Percentiles rank a stretch among this genome's conserved stretches.
These are phyloP conservation scores for Gonocerus acuteangulatus DNA, from an alignment of 2,888 invertebrate genomes.

Conservation along the genomic window DNA sequence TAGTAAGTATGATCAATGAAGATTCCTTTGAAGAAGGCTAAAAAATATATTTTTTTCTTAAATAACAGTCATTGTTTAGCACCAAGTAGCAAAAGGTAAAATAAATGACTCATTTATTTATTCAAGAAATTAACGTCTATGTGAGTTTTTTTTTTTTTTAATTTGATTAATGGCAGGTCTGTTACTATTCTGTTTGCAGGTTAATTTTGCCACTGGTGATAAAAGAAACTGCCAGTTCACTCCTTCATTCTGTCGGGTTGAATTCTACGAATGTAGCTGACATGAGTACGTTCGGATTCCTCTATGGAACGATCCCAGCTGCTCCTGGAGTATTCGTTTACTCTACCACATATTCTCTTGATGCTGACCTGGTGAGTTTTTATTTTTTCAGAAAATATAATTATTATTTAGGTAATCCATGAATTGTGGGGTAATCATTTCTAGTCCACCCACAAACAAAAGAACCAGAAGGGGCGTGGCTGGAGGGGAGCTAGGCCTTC, in stretches of 20 bases:
- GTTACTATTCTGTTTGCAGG: slow-evolving; percentile 46
- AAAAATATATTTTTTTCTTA: no score
- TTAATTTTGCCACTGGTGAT: slow-evolving; percentile 76
- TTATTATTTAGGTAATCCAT: background rate
- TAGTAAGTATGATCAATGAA: no score
- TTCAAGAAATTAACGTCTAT: no score
- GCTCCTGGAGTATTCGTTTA: slow-evolving; percentile 95
- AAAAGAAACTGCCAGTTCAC: slow-evolving; percentile 68
- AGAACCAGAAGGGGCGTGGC: no score
- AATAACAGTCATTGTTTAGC: no score
- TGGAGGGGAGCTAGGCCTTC: no score
- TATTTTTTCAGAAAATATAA: background rate
- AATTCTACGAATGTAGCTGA: slow-evolving; percentile 69
- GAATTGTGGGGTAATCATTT: background rate
- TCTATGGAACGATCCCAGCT: slow-evolving; percentile 92
- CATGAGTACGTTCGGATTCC: slow-evolving; percentile 84
- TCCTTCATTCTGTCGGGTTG: slow-evolving; percentile 55
- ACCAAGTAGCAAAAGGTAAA: no score
- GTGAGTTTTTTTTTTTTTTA: no score
- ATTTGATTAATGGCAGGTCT: no score
- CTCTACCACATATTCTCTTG: slow-evolving; percentile 76
- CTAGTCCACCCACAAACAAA: no score
- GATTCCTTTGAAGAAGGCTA: no score
- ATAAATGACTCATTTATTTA: no score
- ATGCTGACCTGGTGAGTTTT: slow-evolving; percentile 77